These are phyloP conservation scores for Gnathonemus longibarbis DNA, from an alignment of 2,113 vertebrate genomes.

Conservation along the genomic window DNA sequence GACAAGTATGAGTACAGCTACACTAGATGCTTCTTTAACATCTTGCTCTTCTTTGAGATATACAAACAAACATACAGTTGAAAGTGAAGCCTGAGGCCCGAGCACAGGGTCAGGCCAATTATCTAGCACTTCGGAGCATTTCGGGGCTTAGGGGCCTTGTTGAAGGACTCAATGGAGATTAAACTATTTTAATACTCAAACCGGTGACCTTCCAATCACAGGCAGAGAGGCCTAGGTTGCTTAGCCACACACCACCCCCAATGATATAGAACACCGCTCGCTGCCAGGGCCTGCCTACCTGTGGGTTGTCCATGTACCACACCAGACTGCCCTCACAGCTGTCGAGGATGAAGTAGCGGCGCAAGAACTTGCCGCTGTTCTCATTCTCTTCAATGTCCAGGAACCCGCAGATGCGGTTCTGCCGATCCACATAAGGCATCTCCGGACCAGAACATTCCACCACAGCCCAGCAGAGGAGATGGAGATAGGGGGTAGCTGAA, in stretches of 20 bases:
- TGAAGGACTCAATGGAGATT: neutral
- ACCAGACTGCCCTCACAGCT: conserved; percentile 84
- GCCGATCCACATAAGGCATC: conserved; percentile 99
- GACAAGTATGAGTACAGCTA: neutral
- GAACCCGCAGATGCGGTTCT: conserved; percentile 98
- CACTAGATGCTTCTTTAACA: neutral
- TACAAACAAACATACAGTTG: neutral
- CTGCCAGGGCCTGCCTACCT: conserved; percentile 65
- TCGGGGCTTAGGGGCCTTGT: neutral
- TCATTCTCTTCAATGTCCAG: conserved; percentile 97
- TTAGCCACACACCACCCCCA: neutral
- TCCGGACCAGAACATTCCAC: conserved; percentile 81
- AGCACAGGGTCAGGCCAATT: neutral
- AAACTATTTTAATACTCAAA: neutral
- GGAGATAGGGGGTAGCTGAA: conserved; percentile 16
- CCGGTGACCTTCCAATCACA: neutral
- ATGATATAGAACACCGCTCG: neutral
- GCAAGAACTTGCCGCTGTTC: conserved; percentile 91
- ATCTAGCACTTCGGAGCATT: neutral
- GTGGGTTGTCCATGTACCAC: conserved; percentile 99
- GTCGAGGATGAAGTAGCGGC: conserved; percentile 94
- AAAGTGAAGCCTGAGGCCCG: neutral
- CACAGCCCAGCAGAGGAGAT: conserved; percentile 39
- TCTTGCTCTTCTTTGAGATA: neutral
- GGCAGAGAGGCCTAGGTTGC: neutral